These are phyloP conservation scores for Valencia hispanica DNA, from an alignment of 2,797 vertebrate species.

Conservation along the genomic window DNA sequence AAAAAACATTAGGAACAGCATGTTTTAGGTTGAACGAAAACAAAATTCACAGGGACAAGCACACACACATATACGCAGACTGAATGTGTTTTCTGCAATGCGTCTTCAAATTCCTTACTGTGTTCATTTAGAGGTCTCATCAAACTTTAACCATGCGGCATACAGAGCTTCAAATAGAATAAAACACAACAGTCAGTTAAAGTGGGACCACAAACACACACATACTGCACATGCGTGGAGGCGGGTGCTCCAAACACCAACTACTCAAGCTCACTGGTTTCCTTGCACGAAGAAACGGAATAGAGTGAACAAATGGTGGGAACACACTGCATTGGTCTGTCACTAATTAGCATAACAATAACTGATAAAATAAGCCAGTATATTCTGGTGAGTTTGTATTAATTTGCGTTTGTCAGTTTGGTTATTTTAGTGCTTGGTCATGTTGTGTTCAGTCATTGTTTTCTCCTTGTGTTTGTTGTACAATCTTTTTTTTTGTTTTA, in stretches of 20 bases:
- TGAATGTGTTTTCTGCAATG: conserved; percentile 70
- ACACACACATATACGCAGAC: conserved; percentile 20
- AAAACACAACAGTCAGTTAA: conserved; percentile 57
- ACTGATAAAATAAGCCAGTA: not conserved
- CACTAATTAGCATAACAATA: not conserved
- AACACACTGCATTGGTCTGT: not conserved
- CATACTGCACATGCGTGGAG: not conserved
- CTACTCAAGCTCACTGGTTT: not conserved
- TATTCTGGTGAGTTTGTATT: no score
- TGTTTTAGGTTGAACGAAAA: conserved; percentile 13
- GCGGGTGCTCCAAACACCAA: not conserved
- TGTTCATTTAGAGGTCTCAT: conserved; percentile 76
- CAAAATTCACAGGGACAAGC: conserved; percentile 28
- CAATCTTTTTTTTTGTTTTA: not conserved
- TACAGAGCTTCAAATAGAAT: conserved; percentile 79
- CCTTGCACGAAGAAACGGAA: not conserved
- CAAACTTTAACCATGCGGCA: conserved; percentile 77
- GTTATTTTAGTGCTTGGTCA: not conserved
- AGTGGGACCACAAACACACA: conserved; percentile 33
- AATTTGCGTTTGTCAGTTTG: not conserved
- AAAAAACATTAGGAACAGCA: not conserved
- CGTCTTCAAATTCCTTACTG: conserved; percentile 66
- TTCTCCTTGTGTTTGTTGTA: not conserved
- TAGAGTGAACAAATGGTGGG: not conserved
- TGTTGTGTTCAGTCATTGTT: not conserved